A percentile compares a stretch with the other conserved stretches of the same genome.
Evolutionary conservation across 2,888 invertebrate species (phyloP).

Genomic region (Pseudococcus longispinus): DNA sequence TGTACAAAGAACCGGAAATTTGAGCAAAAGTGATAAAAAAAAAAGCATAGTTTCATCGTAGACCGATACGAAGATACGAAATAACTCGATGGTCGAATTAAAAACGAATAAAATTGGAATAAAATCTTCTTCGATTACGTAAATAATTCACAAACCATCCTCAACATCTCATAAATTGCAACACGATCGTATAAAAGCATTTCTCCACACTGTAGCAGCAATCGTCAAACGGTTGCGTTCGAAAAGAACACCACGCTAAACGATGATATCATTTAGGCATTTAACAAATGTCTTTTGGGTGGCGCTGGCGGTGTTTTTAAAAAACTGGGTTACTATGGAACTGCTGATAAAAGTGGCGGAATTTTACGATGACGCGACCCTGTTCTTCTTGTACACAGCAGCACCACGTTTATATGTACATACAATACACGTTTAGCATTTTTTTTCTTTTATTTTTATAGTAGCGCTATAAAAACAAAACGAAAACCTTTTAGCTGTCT

Average conservation of each 20-base stretch:
- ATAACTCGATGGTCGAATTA: background rate
- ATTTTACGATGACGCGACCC: slow-evolving; percentile 34
- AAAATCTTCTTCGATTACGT: background rate
- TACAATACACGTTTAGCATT: slow-evolving; percentile 33
- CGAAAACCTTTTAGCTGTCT: slow-evolving; percentile 46
- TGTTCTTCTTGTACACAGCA: slow-evolving; percentile 4
- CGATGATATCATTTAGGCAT: slow-evolving; percentile 5
- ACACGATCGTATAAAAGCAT: background rate
- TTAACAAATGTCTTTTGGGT: slow-evolving; percentile 16
- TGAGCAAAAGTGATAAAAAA: background rate
- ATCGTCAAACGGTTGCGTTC: background rate
- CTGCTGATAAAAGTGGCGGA: background rate
- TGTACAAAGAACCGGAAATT: slow-evolving; percentile 23
- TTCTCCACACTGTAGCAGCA: background rate
- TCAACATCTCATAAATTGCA: background rate
- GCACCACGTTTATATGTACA: background rate
- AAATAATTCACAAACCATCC: background rate
- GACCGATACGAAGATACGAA: background rate
- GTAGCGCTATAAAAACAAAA: slow-evolving; percentile 43
- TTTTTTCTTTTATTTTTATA: background rate
- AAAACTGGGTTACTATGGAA: slow-evolving; percentile 11
- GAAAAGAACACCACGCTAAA: background rate
- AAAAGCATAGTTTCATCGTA: background rate
- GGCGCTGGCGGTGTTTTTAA: background rate
- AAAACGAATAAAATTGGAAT: background rate